These are phyloP conservation scores for Eustalomyia histrio DNA, from an alignment of 2,888 invertebrate genomes.

Conservation along the genomic window DNA sequence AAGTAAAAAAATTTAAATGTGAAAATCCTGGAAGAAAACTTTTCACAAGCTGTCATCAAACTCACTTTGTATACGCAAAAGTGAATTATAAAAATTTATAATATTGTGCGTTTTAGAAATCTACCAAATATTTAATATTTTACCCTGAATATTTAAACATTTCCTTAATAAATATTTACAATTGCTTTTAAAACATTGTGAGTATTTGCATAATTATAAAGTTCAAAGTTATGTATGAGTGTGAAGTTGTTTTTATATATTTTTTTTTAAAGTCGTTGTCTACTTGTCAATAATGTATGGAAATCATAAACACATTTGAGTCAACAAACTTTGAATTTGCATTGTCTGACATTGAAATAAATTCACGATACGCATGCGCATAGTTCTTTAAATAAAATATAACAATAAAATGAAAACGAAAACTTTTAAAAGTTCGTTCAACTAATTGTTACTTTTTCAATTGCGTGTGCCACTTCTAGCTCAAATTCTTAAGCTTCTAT, in stretches of 20 bases:
- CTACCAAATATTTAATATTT: too few species aligned
- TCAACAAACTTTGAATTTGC: conserved; percentile 63
- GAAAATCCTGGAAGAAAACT: too few species aligned
- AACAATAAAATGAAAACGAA: background rate
- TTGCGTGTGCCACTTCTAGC: conserved; percentile 15
- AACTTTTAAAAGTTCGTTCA: conserved; percentile 56
- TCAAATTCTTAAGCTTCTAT: background rate
- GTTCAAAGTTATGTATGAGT: background rate
- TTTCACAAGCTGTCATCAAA: too few species aligned
- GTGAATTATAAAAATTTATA: too few species aligned
- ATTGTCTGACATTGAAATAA: conserved; percentile 62
- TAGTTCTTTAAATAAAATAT: conserved; percentile 27
- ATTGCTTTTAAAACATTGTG: conserved; percentile 1
- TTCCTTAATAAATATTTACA: conserved; percentile 27
- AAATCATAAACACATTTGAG: conserved; percentile 32
- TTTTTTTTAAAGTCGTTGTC: conserved; percentile 1
- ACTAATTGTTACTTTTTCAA: conserved; percentile 43
- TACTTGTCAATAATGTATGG: conserved; percentile 6
- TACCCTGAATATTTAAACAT: background rate
- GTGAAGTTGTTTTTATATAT: background rate
- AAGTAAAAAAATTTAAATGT: too few species aligned
- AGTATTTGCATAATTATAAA: background rate
- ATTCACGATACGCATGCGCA: conserved; percentile 49
- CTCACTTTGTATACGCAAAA: too few species aligned
- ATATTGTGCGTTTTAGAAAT: too few species aligned